Percentiles rank a stretch among this genome's conserved stretches.
Conservation (phyloP, 37 sponge, comb jelly and placozoan species). For the Cliona cf. orientalis region DNA sequence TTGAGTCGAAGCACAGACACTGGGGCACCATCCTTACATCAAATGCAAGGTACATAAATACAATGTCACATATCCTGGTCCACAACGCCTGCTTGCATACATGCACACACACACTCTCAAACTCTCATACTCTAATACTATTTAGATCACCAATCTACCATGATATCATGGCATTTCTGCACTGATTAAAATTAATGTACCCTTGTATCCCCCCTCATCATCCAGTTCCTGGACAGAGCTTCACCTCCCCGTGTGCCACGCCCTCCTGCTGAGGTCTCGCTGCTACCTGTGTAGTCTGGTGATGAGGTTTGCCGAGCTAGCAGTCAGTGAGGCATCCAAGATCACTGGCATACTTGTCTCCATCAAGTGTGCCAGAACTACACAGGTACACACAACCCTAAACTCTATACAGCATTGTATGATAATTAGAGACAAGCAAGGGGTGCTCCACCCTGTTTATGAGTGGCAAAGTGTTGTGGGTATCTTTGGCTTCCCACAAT, state of each 20-base stretch:
- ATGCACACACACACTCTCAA: not conserved
- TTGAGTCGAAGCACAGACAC: slow-evolving; percentile 37
- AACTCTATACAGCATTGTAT: not conserved
- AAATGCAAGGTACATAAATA: slow-evolving; percentile 21
- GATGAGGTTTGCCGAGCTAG: slow-evolving; percentile 11
- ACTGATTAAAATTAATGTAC: not conserved
- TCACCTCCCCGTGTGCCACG: slow-evolving; percentile 28
- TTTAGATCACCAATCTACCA: too few species aligned
- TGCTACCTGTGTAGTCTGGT: slow-evolving; percentile 28
- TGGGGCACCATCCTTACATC: slow-evolving; percentile 33
- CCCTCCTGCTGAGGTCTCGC: slow-evolving; percentile 14
- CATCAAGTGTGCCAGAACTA: slow-evolving; percentile 36
- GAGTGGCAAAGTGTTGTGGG: too few species aligned
- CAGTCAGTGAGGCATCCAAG: slow-evolving; percentile 19
- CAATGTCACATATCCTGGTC: not conserved
- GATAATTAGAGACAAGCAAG: not conserved
- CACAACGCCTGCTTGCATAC: not conserved
- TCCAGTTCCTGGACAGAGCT: slow-evolving; percentile 40
- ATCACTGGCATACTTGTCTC: slow-evolving; percentile 44
- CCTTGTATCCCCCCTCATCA: not conserved
- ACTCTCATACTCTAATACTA: not conserved
- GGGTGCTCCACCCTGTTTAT: too few species aligned
- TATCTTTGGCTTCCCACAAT: too few species aligned
- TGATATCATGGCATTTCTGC: too few species aligned
- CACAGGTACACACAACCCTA: slow-evolving; percentile 9